phyloP scores from a whole-genome alignment of 2,797 vertebrate genomes.

The Numenius phaeopus region DNA sequence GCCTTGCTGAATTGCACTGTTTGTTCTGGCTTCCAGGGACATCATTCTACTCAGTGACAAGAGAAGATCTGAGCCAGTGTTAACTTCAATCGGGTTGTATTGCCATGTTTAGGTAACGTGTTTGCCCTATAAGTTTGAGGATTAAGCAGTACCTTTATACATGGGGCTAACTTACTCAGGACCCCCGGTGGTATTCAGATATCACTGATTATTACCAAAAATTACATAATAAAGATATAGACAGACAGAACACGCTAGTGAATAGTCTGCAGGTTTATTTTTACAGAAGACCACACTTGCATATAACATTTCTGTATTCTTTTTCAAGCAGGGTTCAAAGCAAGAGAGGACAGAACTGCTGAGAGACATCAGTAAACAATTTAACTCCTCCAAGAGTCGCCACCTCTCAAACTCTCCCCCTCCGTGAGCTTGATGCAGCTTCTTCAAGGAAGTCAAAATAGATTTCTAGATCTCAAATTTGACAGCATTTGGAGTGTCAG shows the following conservation, averaged over 20 bases:
- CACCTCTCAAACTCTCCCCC: background rate
- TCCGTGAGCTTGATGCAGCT: background rate
- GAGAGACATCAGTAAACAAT: background rate
- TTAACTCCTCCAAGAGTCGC: background rate
- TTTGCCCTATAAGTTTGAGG: background rate
- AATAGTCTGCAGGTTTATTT: background rate
- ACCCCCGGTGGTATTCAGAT: background rate
- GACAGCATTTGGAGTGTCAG: background rate
- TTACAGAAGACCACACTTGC: background rate
- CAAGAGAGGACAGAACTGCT: background rate
- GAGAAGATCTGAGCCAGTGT: background rate
- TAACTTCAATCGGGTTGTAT: background rate
- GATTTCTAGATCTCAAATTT: background rate
- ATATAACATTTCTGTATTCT: background rate
- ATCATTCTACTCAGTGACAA: background rate
- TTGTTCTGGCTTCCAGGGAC: background rate
- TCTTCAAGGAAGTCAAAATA: background rate
- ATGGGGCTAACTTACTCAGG: background rate
- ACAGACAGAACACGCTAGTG: background rate
- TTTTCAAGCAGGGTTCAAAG: background rate
- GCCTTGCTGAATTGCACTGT: background rate
- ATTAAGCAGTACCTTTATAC: background rate
- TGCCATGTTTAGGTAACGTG: background rate
- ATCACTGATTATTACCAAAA: background rate
- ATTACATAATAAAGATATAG: background rate